Base-by-base conservation (phyloP, 1,140 invertebrate species). In the Drosophila leontia region DNA sequence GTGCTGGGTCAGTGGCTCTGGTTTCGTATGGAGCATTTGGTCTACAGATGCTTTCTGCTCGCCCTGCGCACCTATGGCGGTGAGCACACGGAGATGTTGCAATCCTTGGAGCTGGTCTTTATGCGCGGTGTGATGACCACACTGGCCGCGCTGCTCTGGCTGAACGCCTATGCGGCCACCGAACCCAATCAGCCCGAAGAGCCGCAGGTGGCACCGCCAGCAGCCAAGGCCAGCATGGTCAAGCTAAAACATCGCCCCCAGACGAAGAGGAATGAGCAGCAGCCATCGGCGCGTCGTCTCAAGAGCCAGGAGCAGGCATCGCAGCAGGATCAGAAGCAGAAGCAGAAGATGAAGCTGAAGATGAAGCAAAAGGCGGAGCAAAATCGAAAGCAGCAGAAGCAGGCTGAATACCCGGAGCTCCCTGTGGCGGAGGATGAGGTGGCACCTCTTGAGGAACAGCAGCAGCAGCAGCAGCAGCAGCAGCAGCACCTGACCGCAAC, bases 111-210 rank as follows among this genome's bases (percentile, higher is more conserved):
- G 29, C 26, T 11, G 23, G 19, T 23, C 19, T 41, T 78, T 5
- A 58, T 78, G 75, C 51, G 64, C 6, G 23, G 37, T 8, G 15
- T 62, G n/a, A 70, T 78, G 75, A 78, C 64, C 32, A 1, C 34
- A 4, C 13, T 78, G 35, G 76, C 76, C 3, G 29, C 23, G 1
- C 11, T 63, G 13, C 47, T 78, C 8, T 78, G 64, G 76, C 19
- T 78, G 13, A 78, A 56, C 19, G 75, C 75, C 7, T 70, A 41
- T 41, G 57, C n/a, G 64, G 75, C 75, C 39, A 78, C 75, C 19
- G 64, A 78, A 7, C 51, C 59, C 0, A 4, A 0, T 7, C 26
- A 47, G 23, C 3, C 12, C 7, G 7, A 11, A 5, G 42, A 4
- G 15, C 0, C 7, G 5, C 29, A 12, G 3, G 19, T 1, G 8